These are phyloP conservation scores for Cynopterus brachyotis DNA, from an alignment of 2,113 vertebrate species.

Conservation along the genomic window DNA sequence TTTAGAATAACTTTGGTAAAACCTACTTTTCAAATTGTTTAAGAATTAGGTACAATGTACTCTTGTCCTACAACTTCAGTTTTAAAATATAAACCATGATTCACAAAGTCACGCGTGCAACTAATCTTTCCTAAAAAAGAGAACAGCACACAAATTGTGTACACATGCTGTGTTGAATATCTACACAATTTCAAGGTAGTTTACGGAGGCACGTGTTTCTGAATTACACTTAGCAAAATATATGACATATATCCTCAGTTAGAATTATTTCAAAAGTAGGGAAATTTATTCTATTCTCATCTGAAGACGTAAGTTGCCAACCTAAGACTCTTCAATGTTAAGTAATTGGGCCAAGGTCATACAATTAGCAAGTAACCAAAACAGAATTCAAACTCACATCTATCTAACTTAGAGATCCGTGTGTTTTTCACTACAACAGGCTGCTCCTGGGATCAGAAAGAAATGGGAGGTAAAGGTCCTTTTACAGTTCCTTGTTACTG, in stretches of 20 bases:
- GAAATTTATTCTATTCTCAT: neutral
- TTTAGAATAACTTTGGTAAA: neutral
- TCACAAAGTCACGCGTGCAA: neutral
- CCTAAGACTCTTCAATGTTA: neutral
- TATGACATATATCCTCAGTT: neutral
- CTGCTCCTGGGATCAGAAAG: neutral
- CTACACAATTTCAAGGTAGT: neutral
- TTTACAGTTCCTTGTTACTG: neutral
- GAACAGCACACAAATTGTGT: neutral
- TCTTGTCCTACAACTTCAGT: neutral
- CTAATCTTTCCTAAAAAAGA: neutral
- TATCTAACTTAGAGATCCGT: neutral
- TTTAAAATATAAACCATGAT: constrained; percentile 3
- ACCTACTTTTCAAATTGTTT: neutral
- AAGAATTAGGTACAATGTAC: neutral
- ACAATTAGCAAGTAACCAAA: neutral
- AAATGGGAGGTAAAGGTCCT: neutral
- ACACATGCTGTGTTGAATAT: neutral
- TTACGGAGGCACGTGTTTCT: neutral
- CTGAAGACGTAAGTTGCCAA: neutral
- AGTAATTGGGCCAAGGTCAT: neutral
- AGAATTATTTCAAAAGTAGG: neutral
- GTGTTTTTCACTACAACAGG: neutral
- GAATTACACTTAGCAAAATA: neutral
- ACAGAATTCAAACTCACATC: neutral